Conservation (phyloP, 2,113 vertebrate genomes). For the Capra hircus region DNA sequence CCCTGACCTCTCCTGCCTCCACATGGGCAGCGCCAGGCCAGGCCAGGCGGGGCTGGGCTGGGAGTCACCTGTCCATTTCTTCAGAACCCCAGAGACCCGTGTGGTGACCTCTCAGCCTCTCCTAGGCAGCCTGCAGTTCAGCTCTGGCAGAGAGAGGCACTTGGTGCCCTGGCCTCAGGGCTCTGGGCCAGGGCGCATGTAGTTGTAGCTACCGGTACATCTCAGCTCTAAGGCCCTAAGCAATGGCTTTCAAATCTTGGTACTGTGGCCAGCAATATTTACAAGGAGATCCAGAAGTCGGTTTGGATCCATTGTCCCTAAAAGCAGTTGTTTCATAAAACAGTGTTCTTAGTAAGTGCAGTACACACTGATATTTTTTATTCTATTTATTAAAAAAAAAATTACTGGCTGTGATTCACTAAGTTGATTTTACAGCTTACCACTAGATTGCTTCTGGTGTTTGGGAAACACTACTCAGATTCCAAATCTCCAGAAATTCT, state of each 20-base stretch:
- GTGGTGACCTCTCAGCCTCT: neutral
- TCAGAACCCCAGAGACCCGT: neutral
- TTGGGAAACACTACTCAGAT: neutral
- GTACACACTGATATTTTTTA: neutral
- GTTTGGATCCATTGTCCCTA: neutral
- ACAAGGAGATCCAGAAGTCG: neutral
- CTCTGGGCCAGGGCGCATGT: neutral
- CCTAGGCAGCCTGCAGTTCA: neutral
- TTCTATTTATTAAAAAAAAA: neutral
- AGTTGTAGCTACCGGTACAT: too few relatives aligned
- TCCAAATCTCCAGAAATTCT: neutral
- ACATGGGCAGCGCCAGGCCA: neutral
- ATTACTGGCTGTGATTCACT: neutral
- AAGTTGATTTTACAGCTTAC: neutral
- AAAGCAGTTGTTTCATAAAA: neutral
- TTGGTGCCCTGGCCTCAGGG: neutral
- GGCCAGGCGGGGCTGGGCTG: neutral
- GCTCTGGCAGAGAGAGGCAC: neutral
- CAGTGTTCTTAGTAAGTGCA: neutral
- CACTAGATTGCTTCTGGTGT: neutral
- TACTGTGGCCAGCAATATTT: neutral
- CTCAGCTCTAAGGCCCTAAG: neutral
- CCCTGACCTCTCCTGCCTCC: constrained; percentile 7
- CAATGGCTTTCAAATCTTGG: neutral
- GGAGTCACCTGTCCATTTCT: neutral